Evolutionary conservation across 1,140 invertebrate genomes (phyloP), one percentile per base, ranked within the genome.

Genomic region (Xylocopa sonorina): DNA sequence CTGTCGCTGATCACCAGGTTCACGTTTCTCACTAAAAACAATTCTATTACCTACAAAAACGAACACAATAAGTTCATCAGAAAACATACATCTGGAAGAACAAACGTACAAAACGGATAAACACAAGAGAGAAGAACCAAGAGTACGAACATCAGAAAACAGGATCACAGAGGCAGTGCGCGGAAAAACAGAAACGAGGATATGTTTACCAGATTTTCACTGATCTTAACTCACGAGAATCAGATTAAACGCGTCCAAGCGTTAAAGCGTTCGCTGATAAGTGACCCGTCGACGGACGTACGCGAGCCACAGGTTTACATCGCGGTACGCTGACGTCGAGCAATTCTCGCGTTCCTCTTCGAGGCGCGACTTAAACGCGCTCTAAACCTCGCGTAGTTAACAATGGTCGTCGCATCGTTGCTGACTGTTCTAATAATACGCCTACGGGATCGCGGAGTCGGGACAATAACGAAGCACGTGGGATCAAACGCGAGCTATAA

Each of bases 1-100:
- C 93, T 92, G 85, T 95, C 95, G 53, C 93, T 95, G 50, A 95
- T 90, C 69, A 95, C 94, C 81, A 94, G 90, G 21, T 92, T 93
- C 41, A 95, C 94, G 80, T 90, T 94, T 71, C 93, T 91, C 46
- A 94, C 92, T 63, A 95, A 90, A 90, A 95, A 95, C 80, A 94
- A 90, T 89, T 95, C 94, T 68, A 95, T 89, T 43, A 80, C 89
- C 94, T 94, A 66, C 24, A 87, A 82, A 72, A 16, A 82, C 76
- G 51, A 21, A 67, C 51, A 72, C 38, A 29, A n/a, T n/a, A n/a
- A n/a, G n/a, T n/a, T n/a, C n/a, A n/a, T n/a, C n/a, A n/a, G n/a
- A n/a, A 60, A 60, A n/a, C n/a, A n/a, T 29, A 29, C 29, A 68
- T 53, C 73, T 43, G 5, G 34, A 77, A 38, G 57, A 21, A 63